Conservation (phyloP, 1,140 invertebrate genomes). For the Cydia pomonella region DNA sequence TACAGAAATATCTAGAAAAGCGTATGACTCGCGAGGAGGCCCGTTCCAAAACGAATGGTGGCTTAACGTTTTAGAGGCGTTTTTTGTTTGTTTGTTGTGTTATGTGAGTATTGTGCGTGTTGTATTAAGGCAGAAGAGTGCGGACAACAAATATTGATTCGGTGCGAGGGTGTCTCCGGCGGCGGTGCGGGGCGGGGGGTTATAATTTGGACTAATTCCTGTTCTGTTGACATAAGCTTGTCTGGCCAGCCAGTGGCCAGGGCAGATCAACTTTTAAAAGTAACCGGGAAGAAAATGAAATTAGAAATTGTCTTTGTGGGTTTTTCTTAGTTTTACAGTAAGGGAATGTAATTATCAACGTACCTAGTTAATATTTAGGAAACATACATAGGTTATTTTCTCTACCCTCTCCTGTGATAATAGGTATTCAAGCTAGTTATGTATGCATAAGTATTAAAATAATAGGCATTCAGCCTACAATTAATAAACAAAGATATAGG, state of each 20-base stretch:
- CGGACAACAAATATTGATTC: slow-evolving; percentile 80
- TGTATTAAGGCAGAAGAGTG: slow-evolving; percentile 78
- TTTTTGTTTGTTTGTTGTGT: slow-evolving; percentile 37
- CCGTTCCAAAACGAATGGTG: background rate
- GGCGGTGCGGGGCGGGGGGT: slow-evolving; percentile 49
- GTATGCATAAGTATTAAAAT: too few relatives aligned
- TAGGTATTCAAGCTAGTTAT: too few relatives aligned
- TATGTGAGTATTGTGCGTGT: slow-evolving; percentile 74
- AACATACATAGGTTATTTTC: too few relatives aligned
- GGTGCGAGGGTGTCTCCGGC: slow-evolving; percentile 55
- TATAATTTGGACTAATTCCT: slow-evolving; percentile 80
- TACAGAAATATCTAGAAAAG: slow-evolving; percentile 39
- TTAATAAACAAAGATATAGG: too few relatives aligned
- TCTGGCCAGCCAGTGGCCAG: slow-evolving; percentile 60
- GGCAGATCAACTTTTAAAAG: slow-evolving; percentile 66
- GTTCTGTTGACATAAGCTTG: slow-evolving; percentile 74
- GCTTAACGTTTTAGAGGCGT: slow-evolving; percentile 34
- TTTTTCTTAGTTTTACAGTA: background rate
- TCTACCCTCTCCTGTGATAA: too few relatives aligned
- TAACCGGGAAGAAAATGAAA: slow-evolving; percentile 38
- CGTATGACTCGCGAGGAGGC: slow-evolving; percentile 33
- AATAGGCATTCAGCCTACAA: too few relatives aligned
- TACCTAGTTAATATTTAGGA: too few relatives aligned
- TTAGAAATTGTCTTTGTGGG: background rate
- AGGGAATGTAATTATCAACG: background rate